Percentiles rank a stretch among this genome's conserved stretches.
These are phyloP conservation scores for Allacma fusca DNA, from an alignment of 2,888 invertebrate species.

Conservation along the genomic window DNA sequence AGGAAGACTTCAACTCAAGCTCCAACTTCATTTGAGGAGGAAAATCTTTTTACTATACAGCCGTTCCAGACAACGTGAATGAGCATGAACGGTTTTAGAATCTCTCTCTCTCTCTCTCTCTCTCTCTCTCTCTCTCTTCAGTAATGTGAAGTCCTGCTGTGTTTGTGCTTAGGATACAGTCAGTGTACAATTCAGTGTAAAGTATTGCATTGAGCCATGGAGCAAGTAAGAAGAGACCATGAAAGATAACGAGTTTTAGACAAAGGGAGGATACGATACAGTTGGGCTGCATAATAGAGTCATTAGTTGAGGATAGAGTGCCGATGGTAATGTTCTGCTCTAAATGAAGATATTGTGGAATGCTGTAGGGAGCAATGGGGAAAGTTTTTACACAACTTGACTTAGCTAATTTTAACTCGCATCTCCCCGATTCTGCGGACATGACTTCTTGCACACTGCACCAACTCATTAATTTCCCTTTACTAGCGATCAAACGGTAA, in stretches of 20 bases:
- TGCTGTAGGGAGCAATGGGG: slow-evolving; percentile 17
- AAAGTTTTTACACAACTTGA: not conserved
- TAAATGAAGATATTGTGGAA: slow-evolving; percentile 29
- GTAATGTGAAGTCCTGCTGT: not conserved
- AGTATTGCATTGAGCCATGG: not conserved
- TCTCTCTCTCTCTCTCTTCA: too few species aligned
- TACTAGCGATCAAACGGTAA: slow-evolving; percentile 21
- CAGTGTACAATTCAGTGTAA: not conserved
- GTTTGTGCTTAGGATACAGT: not conserved
- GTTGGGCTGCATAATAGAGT: slow-evolving; percentile 49
- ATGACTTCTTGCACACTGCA: not conserved
- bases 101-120: too few species aligned
- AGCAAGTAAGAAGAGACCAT: not conserved
- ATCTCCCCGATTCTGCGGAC: not conserved
- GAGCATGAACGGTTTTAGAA: too few species aligned
- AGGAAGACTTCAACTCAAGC: too few species aligned
- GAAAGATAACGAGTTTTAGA: slow-evolving; percentile 2
- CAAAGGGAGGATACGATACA: slow-evolving; percentile 29
- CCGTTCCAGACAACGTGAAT: too few species aligned
- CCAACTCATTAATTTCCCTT: slow-evolving; percentile 30
- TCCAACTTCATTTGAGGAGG: too few species aligned
- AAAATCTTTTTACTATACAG: too few species aligned
- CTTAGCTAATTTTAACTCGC: slow-evolving; percentile 30
- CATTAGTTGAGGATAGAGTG: slow-evolving; percentile 45
- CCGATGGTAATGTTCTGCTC: slow-evolving; percentile 37